phyloP scores from a whole-genome alignment of 2,888 invertebrate genomes.

The Sthenelais limicola region DNA sequence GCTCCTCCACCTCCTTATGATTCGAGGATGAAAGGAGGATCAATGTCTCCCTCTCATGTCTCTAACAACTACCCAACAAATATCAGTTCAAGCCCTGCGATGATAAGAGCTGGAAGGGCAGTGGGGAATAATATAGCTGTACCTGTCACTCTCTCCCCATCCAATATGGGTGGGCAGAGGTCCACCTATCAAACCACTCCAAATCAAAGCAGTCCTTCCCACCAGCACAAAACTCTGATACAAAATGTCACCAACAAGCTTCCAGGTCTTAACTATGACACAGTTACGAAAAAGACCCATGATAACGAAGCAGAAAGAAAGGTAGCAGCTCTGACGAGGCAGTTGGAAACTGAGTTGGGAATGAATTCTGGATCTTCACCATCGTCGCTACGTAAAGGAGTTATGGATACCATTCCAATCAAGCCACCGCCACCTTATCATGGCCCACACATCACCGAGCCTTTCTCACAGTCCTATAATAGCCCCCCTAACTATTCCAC shows the following conservation, averaged over 20 bases:
- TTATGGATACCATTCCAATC: conserved; percentile 25
- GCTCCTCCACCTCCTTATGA: conserved; percentile 52
- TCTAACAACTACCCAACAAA: conserved; percentile 43
- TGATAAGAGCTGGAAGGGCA: conserved; percentile 22
- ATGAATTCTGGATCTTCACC: conserved; percentile 41
- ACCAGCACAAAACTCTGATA: neutral
- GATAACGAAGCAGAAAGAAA: conserved; percentile 64
- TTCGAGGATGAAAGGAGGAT: conserved; percentile 42
- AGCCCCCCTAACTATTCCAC: conserved; percentile 39
- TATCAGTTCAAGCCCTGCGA: conserved; percentile 42
- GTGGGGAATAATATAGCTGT: conserved; percentile 24
- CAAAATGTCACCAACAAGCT: conserved; percentile 7
- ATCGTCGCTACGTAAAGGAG: neutral
- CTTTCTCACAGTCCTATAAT: conserved; percentile 47
- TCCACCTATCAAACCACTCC: conserved; percentile 25
- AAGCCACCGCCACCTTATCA: conserved; percentile 67
- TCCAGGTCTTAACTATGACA: conserved; percentile 51
- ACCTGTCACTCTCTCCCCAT: conserved; percentile 1
- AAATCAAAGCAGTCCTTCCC: conserved; percentile 11
- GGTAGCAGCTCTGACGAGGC: conserved; percentile 67
- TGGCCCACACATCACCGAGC: conserved; percentile 69
- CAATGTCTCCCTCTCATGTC: conserved; percentile 31
- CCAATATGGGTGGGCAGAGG: neutral
- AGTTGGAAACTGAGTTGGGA: conserved; percentile 57
- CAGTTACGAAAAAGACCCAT: conserved; percentile 45